phyloP scores from a whole-genome alignment of 2,797 vertebrate species.

The Xenopus petersii region DNA sequence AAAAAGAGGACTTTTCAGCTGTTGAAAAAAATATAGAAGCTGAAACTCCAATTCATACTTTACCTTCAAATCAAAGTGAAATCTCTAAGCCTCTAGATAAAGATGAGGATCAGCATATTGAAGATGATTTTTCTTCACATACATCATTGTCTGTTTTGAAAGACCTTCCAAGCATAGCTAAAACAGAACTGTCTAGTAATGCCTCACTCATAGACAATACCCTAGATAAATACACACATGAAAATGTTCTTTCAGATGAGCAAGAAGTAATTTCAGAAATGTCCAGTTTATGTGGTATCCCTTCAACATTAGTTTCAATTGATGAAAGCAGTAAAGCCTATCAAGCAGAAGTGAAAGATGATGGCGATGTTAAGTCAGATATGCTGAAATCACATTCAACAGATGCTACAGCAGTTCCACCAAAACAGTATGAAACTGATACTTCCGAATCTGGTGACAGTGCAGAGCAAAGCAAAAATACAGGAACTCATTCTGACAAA shows the following conservation, averaged over 20 bases:
- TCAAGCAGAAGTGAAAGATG: conserved; percentile 59
- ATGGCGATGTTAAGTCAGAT: conserved; percentile 44
- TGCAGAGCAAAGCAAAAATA: conserved; percentile 6
- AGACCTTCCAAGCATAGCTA: conserved; percentile 34
- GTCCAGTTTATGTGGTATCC: conserved; percentile 41
- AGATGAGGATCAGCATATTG: conserved; percentile 51
- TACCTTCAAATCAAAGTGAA: conserved; percentile 52
- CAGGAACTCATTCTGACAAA: conserved; percentile 22
- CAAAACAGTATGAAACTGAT: conserved; percentile 52
- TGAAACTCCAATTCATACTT: conserved; percentile 56
- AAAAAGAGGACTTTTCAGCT: conserved; percentile 59
- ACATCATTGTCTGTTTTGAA: conserved; percentile 48
- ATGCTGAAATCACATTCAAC: conserved; percentile 47
- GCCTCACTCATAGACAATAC: conserved; percentile 47
- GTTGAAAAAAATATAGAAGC: conserved; percentile 55
- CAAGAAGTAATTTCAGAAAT: conserved; percentile 49
- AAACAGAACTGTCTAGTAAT: conserved; percentile 49
- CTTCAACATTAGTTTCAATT: conserved; percentile 37
- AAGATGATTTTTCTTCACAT: conserved; percentile 55
- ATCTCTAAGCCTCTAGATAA: conserved; percentile 52
- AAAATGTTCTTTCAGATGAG: conserved; percentile 43
- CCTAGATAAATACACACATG: conserved; percentile 50
- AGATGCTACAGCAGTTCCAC: conserved; percentile 52
- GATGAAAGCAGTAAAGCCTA: conserved; percentile 58
- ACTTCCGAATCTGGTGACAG: conserved; percentile 2